phyloP scores from a whole-genome alignment of 2,888 invertebrate species.

The Stenodema calcarata region DNA sequence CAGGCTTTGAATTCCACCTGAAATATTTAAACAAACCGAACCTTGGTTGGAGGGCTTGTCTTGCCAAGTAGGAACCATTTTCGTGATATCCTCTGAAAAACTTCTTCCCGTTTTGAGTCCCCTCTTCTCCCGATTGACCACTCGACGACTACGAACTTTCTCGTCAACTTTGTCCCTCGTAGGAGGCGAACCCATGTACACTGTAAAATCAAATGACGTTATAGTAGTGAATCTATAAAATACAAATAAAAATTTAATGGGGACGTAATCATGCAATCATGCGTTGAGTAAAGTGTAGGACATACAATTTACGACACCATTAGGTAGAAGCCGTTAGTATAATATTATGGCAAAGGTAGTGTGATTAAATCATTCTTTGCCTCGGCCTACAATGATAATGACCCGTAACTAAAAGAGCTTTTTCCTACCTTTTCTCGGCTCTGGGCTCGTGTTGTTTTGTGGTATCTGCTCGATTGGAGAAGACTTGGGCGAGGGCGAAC shows the following conservation, averaged over 20 bases:
- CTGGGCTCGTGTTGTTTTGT: slow-evolving; percentile 49
- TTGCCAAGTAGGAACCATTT: slow-evolving; percentile 58
- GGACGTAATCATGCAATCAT: too few species aligned
- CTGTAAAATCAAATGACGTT: not conserved
- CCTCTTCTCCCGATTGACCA: slow-evolving; percentile 59
- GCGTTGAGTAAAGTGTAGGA: too few species aligned
- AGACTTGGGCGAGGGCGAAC: slow-evolving; percentile 45
- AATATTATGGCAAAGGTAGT: too few species aligned
- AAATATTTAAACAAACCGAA: not conserved
- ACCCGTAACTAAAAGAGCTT: too few species aligned
- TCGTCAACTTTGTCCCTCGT: slow-evolving; percentile 77
- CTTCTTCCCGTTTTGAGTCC: slow-evolving; percentile 59
- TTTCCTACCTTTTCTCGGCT: slow-evolving; percentile 56
- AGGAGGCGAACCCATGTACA: slow-evolving; percentile 74
- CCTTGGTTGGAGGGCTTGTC: slow-evolving; percentile 53
- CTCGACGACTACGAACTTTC: slow-evolving; percentile 64
- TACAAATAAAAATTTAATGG: too few species aligned
- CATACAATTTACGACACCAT: too few species aligned
- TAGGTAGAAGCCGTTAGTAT: too few species aligned
- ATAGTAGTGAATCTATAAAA: too few species aligned
- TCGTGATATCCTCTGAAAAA: slow-evolving; percentile 59
- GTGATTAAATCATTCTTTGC: too few species aligned
- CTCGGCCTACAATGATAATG: too few species aligned
- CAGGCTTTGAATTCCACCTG: too few species aligned
- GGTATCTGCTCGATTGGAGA: slow-evolving; percentile 49